phyloP scores from a whole-genome alignment of 2,797 vertebrate genomes.

The Holocentrus rufus region DNA sequence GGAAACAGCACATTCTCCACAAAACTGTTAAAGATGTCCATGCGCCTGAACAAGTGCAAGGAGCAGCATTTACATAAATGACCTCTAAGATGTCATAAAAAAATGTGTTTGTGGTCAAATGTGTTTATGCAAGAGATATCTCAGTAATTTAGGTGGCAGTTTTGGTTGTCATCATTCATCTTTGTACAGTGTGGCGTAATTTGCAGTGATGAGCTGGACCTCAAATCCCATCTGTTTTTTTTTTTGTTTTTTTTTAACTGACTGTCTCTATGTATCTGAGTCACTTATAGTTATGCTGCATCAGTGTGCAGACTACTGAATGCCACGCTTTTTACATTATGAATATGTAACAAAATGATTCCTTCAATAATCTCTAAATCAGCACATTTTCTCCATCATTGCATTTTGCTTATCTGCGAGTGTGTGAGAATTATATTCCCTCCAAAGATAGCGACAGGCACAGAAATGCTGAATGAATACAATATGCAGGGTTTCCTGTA shows the following conservation, averaged over 20 bases:
- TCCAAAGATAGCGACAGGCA: constrained; percentile 35
- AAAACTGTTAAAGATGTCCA: neutral
- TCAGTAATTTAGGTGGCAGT: neutral
- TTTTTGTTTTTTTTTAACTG: no score
- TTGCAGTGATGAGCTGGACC: neutral
- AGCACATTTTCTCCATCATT: constrained; percentile 15
- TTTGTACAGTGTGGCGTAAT: neutral
- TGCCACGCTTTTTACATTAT: constrained; percentile 29
- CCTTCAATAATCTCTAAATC: constrained; percentile 22
- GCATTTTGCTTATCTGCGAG: constrained; percentile 37
- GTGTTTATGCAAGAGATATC: constrained; percentile 17
- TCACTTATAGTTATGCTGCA: constrained; percentile 1
- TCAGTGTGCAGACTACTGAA: constrained; percentile 27
- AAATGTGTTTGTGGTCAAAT: constrained; percentile 4
- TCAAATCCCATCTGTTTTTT: neutral
- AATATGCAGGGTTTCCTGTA: constrained; percentile 38
- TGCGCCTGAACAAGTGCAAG: constrained; percentile 3
- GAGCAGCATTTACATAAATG: neutral
- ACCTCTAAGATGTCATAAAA: neutral
- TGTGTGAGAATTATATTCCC: constrained; percentile 29
- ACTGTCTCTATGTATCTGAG: constrained; percentile 1
- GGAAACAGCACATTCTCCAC: neutral
- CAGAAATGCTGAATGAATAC: constrained; percentile 33
- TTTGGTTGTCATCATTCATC: neutral
- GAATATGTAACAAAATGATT: constrained; percentile 34